Conservation (phyloP, 2,888 invertebrate species). For the Dryadula phaetusa region DNA sequence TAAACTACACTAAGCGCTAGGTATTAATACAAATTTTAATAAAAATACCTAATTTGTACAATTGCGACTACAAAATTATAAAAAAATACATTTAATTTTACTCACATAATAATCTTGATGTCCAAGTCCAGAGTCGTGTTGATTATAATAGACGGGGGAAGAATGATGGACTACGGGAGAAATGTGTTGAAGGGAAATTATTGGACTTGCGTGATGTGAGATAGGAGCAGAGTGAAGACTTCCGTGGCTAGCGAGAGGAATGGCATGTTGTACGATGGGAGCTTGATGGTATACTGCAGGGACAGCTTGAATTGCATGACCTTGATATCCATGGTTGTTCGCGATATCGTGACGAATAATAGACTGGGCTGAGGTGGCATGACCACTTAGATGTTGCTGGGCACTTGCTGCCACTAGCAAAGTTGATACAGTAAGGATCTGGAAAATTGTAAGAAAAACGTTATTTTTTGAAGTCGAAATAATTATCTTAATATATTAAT, state of each 20-base stretch:
- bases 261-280: slow-evolving; percentile 27
- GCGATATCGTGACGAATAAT: slow-evolving; percentile 46
- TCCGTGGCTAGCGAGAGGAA: slow-evolving; percentile 5
- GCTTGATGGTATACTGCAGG: slow-evolving; percentile 27
- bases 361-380: slow-evolving; percentile 48
- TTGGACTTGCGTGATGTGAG: slow-evolving; percentile 44
- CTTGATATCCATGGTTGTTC: slow-evolving; percentile 40
- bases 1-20: too few relatives aligned
- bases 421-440: slow-evolving; percentile 42
- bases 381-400: slow-evolving; percentile 54
- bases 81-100: slow-evolving; percentile 22
- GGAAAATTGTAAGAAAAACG: neutral
- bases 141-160: slow-evolving; percentile 43
- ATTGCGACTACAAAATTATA: neutral
- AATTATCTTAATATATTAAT: neutral
- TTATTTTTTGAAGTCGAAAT: neutral
- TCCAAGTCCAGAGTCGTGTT: slow-evolving; percentile 49
- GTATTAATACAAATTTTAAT: too few relatives aligned
- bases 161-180: slow-evolving; percentile 38
- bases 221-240: slow-evolving; percentile 26
- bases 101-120: slow-evolving; percentile 63
- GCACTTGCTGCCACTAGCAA: slow-evolving; percentile 51
- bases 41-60: too few relatives aligned
- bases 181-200: slow-evolving; percentile 40
- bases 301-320: slow-evolving; percentile 34